Base-by-base conservation (phyloP, 2,113 vertebrate species). In the Fregetta grallaria region DNA sequence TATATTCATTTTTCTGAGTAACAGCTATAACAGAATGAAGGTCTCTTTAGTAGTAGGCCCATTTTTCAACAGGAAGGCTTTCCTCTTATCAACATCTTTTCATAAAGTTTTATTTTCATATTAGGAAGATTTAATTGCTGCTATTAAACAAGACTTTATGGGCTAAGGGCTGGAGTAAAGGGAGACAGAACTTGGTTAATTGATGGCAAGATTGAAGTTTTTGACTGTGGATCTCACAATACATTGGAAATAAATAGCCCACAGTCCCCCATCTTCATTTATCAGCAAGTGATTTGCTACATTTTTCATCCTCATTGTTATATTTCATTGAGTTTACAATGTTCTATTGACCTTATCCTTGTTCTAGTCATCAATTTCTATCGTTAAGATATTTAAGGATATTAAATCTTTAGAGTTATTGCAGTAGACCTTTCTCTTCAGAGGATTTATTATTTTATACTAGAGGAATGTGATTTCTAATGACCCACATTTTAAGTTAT, bases 321-420 rank as follows among this genome's bases (percentile, higher is more conserved):
- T 70, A 94, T 95, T 94, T 86, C 73, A 80, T 56, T 55, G 63
- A 91, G 91, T 96, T 96, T 94, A 95, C 85, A 90, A 88, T 88
- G 72, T 84, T 97, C 79, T 88, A 90, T 81, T 96, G 95, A 96
- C 92, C 90, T 96, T 85, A 92, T 55, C 61, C 77, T 79, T 81
- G 63, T 81, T 92, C 83, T 77, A 91, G 47, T 80, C 79, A 97
- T 96, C 86, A 86, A 65, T 93, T 91, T 86, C 66, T 63, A 85
- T 82, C 75, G 47, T 84, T 79, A 88, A 70, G 73, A 70, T 85
- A 93, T 73, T 86, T 92, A 89, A 96, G 80, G 76, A 76, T 52
- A 85, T 61, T 92, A 96, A 96, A 96, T 92, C 86, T 55, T 84
- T 3, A 59, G 66, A 93, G 44, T 74, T 77, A 92, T 82, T 76